Evolutionary conservation across 2,888 invertebrate species (phyloP).

Genomic region (Noctua comes): DNA sequence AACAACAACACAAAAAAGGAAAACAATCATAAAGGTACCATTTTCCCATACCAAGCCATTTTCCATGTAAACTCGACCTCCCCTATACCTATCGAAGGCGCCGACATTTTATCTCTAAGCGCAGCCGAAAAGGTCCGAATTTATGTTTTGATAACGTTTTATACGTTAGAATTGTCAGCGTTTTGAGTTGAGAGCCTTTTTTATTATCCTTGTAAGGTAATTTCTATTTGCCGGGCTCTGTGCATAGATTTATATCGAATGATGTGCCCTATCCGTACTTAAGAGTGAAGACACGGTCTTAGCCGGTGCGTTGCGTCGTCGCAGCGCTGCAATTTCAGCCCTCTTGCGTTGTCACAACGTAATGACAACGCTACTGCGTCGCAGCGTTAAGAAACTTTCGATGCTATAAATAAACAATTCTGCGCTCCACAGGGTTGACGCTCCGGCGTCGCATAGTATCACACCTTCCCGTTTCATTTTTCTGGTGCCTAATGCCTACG

Average conservation of each 20-base stretch:
- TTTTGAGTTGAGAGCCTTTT: conserved; percentile 45
- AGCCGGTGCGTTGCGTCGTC: not conserved
- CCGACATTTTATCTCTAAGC: conserved; percentile 54
- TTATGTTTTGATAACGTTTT: conserved; percentile 68
- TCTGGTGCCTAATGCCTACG: not conserved
- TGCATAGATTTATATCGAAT: not conserved
- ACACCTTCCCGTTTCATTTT: not conserved
- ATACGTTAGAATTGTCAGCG: conserved; percentile 62
- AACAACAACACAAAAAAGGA: no score
- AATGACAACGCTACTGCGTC: not conserved
- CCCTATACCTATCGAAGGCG: conserved; percentile 20
- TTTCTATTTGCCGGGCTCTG: conserved; percentile 22
- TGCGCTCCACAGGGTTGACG: not conserved
- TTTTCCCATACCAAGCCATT: not conserved
- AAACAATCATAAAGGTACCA: not conserved
- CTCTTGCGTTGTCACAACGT: not conserved
- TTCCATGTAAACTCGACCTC: conserved; percentile 11
- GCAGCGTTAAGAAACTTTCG: not conserved
- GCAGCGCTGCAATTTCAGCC: not conserved
- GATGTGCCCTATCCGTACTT: not conserved
- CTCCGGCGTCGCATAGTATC: not conserved
- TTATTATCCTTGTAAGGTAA: conserved; percentile 57
- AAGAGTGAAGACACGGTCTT: not conserved
- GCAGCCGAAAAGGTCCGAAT: conserved; percentile 61
- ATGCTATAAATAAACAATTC: not conserved